Evolutionary conservation across 2,797 vertebrate species (phyloP).

Genomic region (Syndactyla subalaris): DNA sequence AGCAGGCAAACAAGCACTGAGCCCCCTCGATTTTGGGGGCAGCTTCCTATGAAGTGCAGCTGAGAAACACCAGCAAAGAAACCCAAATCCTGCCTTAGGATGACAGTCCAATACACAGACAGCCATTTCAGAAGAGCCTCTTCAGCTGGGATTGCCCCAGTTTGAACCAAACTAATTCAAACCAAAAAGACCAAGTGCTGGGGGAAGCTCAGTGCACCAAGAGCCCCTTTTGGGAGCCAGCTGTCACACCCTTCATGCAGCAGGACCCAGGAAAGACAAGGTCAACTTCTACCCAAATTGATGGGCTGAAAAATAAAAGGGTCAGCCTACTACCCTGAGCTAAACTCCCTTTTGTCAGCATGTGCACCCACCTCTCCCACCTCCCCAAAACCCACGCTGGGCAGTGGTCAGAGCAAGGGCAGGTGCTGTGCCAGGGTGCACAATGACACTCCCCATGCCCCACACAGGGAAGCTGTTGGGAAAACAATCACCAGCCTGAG

Average conservation of each 20-base stretch:
- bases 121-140: neutral
- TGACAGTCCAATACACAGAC: neutral
- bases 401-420: no score
- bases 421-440: rapidly evolving
- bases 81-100: neutral
- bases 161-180: neutral
- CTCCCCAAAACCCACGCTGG: neutral
- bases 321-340: neutral
- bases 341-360: neutral
- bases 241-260: neutral
- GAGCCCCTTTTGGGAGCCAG: neutral
- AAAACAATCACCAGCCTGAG: neutral
- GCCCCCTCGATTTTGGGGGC: neutral
- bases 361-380: neutral
- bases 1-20: neutral
- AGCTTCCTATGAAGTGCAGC: neutral
- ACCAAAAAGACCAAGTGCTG: neutral
- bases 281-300: neutral
- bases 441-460: rapidly evolving
- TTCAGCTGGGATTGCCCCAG: rapidly evolving
- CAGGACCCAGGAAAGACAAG: neutral
- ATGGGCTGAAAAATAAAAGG: neutral
- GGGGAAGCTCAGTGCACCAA: neutral
- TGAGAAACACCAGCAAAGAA: neutral
- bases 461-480: rapidly evolving